A percentile compares a stretch with the other conserved stretches of the same genome.
These are phyloP conservation scores for Crax fasciolata DNA, from an alignment of 2,797 vertebrate species.

Conservation along the genomic window DNA sequence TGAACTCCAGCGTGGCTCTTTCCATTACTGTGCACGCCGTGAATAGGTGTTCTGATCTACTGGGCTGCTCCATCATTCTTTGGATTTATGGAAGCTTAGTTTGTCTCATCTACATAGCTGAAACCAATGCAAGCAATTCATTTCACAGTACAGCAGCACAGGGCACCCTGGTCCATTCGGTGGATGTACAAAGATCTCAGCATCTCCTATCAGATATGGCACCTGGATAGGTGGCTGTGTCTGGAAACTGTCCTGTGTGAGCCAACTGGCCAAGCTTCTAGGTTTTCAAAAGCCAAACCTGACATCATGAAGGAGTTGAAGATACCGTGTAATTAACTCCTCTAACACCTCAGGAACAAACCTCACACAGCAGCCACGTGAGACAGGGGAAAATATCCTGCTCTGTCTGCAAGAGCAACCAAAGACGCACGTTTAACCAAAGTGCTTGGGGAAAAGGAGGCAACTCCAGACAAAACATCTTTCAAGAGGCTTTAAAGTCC, in stretches of 20 bases:
- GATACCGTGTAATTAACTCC: background rate
- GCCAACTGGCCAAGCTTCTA: background rate
- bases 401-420: background rate
- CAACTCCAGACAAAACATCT: background rate
- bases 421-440: background rate
- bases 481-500: background rate
- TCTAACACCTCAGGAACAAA: background rate
- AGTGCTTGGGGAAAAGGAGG: background rate
- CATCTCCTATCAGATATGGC: background rate
- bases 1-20: background rate
- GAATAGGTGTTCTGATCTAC: background rate
- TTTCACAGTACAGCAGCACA: background rate
- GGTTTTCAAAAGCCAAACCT: background rate
- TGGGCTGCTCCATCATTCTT: background rate
- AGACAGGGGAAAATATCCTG: background rate
- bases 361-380: background rate
- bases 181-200: background rate
- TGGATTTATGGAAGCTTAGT: background rate
- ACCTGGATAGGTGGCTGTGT: background rate
- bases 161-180: background rate
- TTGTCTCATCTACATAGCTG: background rate
- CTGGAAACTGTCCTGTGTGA: background rate
- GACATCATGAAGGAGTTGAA: background rate
- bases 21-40: background rate
- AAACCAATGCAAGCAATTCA: background rate